phyloP scores from a whole-genome alignment of 2,888 invertebrate species.

The Rhaphigaster nebulosa region DNA sequence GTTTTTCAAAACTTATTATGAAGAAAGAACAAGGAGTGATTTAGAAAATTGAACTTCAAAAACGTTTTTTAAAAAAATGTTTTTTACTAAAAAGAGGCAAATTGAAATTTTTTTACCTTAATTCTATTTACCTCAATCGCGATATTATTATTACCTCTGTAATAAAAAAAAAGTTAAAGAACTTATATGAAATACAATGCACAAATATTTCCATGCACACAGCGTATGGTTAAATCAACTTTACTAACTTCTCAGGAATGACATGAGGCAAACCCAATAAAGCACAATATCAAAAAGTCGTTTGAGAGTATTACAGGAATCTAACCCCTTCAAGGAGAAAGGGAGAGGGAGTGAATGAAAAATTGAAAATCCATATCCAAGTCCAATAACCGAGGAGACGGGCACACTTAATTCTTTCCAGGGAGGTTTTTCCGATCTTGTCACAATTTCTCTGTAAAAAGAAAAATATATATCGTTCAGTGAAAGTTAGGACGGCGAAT shows the following conservation, averaged over 20 bases:
- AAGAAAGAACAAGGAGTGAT: too few species aligned
- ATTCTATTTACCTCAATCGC: neutral
- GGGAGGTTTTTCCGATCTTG: neutral
- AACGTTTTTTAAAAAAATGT: too few species aligned
- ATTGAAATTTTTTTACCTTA: too few species aligned
- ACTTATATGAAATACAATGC: too few species aligned
- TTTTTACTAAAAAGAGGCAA: too few species aligned
- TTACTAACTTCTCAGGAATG: neutral
- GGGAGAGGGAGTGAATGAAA: neutral
- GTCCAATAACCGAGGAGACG: conserved; percentile 18
- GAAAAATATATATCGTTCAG: too few species aligned
- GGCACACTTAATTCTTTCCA: conserved; percentile 29
- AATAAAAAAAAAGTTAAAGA: neutral
- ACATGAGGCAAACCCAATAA: neutral
- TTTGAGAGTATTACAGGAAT: neutral
- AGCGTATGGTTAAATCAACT: neutral
- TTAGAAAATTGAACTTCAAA: too few species aligned
- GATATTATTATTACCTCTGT: neutral
- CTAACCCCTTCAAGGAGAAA: neutral
- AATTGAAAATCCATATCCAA: conserved; percentile 31
- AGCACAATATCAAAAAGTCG: conserved; percentile 22
- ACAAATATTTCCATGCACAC: too few species aligned
- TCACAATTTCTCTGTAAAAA: neutral
- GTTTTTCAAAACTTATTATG: too few species aligned
- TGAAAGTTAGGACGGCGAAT: too few species aligned